phyloP scores from a whole-genome alignment of 2,113 vertebrate genomes.

The Corythoichthys intestinalis region DNA sequence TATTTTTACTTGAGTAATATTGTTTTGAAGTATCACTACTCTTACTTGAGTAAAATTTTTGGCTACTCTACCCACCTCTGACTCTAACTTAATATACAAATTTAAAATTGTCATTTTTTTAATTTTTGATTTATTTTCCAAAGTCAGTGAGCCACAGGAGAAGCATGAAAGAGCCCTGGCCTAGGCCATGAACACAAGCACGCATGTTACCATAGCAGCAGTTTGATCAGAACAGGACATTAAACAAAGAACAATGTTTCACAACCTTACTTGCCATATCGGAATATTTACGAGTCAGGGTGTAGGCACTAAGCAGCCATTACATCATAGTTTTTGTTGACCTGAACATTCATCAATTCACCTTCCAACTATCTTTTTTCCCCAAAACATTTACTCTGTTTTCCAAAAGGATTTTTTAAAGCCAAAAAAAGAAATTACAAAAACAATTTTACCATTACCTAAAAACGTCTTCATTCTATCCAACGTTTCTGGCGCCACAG shows the following conservation, averaged over 20 bases:
- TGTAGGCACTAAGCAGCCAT: background rate
- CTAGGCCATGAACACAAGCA: background rate
- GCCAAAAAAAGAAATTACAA: background rate
- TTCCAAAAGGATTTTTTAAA: background rate
- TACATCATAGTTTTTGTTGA: background rate
- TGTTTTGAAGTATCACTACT: no score
- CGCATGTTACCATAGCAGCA: conserved; percentile 1
- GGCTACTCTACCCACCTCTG: no score
- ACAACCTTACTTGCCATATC: background rate
- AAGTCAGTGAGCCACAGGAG: no score
- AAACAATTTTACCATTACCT: background rate
- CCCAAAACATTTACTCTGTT: background rate
- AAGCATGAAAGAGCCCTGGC: no score
- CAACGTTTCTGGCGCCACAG: no score
- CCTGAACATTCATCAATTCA: background rate
- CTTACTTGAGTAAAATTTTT: no score
- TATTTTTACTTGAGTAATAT: no score
- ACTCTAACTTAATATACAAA: no score
- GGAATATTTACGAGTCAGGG: background rate
- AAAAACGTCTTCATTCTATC: background rate
- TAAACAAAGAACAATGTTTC: background rate
- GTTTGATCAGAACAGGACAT: background rate
- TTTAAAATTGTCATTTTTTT: no score
- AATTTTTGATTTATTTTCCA: no score
- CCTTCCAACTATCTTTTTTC: background rate